Conservation (phyloP, 2,888 invertebrate genomes). For the Mylabris sibirica region DNA sequence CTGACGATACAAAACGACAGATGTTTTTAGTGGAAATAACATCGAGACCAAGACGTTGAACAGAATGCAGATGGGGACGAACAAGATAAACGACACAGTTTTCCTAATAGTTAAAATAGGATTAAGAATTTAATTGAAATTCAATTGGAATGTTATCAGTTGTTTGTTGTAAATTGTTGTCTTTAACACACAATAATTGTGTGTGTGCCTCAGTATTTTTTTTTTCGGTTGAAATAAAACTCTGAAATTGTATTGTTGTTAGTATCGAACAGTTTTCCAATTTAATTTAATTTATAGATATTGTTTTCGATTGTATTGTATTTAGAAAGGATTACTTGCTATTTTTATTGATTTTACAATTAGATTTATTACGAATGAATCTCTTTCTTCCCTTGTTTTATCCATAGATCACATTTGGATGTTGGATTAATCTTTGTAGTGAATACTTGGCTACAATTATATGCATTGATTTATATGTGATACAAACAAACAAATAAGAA, state of each 20-base stretch:
- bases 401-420: too few species aligned
- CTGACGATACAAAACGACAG: background rate
- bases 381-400: background rate
- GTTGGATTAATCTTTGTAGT: too few species aligned
- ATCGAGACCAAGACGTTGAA: too few species aligned
- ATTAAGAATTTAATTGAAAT: background rate
- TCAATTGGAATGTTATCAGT: background rate
- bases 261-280: slow-evolving; percentile 21
- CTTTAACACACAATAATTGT: too few species aligned
- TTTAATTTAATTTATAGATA: slow-evolving; percentile 33
- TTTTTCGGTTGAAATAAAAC: too few species aligned
- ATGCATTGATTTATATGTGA: too few species aligned
- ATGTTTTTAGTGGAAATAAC: too few species aligned
- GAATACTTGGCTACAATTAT: too few species aligned
- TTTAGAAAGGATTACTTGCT: slow-evolving; percentile 24
- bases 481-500: background rate
- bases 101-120: background rate
- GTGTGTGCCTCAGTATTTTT: too few species aligned
- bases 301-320: slow-evolving; percentile 15
- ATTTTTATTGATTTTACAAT: slow-evolving; percentile 26
- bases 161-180: background rate
- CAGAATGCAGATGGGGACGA: too few species aligned
- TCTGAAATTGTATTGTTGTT: background rate
- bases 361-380: slow-evolving; percentile 18
- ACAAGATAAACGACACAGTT: too few species aligned